Conservation (phyloP, 2,113 vertebrate species). For the Sinocyclocheilus rhinocerous region DNA sequence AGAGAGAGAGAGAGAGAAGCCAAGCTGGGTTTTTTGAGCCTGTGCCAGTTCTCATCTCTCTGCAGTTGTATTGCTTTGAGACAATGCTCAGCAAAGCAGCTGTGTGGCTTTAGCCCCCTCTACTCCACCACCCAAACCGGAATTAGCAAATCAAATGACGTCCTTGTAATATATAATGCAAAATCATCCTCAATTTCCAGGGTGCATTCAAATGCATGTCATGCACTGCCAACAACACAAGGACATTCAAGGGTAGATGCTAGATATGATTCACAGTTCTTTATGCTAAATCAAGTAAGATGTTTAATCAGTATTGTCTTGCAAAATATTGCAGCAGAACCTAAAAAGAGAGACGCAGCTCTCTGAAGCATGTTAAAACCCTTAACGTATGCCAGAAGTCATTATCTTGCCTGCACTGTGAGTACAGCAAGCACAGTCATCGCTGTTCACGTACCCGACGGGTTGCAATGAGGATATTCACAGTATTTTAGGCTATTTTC, state of each 20-base stretch:
- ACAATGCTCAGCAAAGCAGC: conserved; percentile 59
- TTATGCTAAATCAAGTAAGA: conserved; percentile 13
- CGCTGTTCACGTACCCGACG: background rate
- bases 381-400: conserved; percentile 20
- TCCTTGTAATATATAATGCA: conserved; percentile 28
- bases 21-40: conserved; percentile 55
- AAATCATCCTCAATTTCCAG: conserved; percentile 11
- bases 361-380: conserved; percentile 26
- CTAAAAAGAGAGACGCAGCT: conserved; percentile 10
- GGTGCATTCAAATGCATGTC: conserved; percentile 6
- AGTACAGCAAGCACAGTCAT: conserved; percentile 6
- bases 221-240: background rate
- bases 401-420: conserved; percentile 26
- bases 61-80: conserved; percentile 56
- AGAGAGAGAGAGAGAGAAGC: conserved; percentile 10
- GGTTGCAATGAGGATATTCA: background rate
- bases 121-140: conserved; percentile 20
- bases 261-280: conserved; percentile 13
- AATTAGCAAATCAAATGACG: conserved; percentile 51
- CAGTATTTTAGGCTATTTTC: background rate
- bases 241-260: conserved; percentile 25
- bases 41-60: conserved; percentile 54
- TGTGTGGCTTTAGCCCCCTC: conserved; percentile 55
- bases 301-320: conserved; percentile 11
- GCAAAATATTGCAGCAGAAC: conserved; percentile 12